Evolutionary conservation across 2,888 invertebrate species (phyloP).

Genomic region (Acronicta alni): DNA sequence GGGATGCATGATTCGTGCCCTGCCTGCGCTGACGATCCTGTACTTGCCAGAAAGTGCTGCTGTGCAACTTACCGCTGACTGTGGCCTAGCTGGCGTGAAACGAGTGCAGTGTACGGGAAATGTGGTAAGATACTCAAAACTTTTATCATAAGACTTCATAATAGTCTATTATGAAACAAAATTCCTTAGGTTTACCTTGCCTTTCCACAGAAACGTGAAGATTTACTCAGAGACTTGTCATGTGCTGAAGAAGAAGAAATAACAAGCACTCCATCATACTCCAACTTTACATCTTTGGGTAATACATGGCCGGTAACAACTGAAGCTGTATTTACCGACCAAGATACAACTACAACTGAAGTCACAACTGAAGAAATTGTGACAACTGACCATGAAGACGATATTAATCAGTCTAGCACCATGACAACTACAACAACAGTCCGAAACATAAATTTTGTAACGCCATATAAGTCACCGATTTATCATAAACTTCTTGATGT

Average conservation of each 20-base stretch:
- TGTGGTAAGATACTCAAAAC: conserved; percentile 87
- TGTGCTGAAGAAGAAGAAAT: conserved; percentile 87
- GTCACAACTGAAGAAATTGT: conserved; percentile 68
- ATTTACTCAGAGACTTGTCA: conserved; percentile 89
- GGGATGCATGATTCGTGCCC: conserved; percentile 92
- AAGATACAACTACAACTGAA: conserved; percentile 69
- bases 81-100: conserved; percentile 92
- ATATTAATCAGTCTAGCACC: conserved; percentile 64
- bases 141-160: neutral
- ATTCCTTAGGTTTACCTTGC: conserved; percentile 8
- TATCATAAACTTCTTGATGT: conserved; percentile 42
- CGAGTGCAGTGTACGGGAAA: conserved; percentile 93
- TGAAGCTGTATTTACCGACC: conserved; percentile 68
- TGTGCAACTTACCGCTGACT: conserved; percentile 93
- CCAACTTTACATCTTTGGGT: conserved; percentile 60
- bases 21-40: conserved; percentile 92
- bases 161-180: neutral
- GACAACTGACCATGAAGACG: conserved; percentile 72
- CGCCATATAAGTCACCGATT: conserved; percentile 40
- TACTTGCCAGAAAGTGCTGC: conserved; percentile 94
- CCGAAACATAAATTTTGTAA: conserved; percentile 41
- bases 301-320: conserved; percentile 65
- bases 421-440: conserved; percentile 59
- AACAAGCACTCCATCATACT: conserved; percentile 60
- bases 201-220: conserved; percentile 89